phyloP scores from a whole-genome alignment of 2,113 vertebrate species.

The Mixornis gularis region DNA sequence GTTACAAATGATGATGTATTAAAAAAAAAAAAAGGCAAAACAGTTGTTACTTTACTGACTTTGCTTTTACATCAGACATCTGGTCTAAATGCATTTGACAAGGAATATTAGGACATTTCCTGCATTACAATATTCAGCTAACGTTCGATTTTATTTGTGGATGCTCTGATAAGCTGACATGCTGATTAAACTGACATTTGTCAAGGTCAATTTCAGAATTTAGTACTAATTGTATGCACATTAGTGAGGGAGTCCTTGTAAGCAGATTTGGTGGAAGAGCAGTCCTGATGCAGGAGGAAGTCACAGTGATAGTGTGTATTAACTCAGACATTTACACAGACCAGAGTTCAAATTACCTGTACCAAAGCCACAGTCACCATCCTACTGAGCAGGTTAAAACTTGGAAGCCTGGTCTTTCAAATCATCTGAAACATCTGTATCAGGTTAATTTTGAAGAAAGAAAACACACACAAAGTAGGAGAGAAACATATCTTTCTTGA shows the following conservation, averaged over 20 bases:
- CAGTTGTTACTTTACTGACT: neutral
- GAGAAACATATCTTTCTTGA: neutral
- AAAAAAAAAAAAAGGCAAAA: neutral
- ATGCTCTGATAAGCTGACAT: slow-evolving; percentile 33
- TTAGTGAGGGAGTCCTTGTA: neutral
- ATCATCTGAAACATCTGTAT: neutral
- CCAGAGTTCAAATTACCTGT: slow-evolving; percentile 15
- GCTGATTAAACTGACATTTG: slow-evolving; percentile 33
- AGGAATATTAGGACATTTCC: slow-evolving; percentile 29
- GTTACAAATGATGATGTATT: neutral
- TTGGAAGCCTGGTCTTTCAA: neutral
- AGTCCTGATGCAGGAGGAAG: neutral
- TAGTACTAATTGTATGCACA: neutral
- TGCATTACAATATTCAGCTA: slow-evolving; percentile 37
- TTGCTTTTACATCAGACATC: slow-evolving; percentile 23
- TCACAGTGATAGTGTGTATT: neutral
- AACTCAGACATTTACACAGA: slow-evolving; percentile 25
- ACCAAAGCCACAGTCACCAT: neutral
- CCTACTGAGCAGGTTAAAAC: neutral
- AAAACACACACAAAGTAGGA: neutral
- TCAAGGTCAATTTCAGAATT: slow-evolving; percentile 18
- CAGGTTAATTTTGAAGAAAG: neutral
- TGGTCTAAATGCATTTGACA: slow-evolving; percentile 20
- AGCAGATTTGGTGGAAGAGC: neutral
- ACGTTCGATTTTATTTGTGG: slow-evolving; percentile 24